Evolutionary conservation across 2,888 invertebrate species (phyloP).

Genomic region (Tenodera sinensis): DNA sequence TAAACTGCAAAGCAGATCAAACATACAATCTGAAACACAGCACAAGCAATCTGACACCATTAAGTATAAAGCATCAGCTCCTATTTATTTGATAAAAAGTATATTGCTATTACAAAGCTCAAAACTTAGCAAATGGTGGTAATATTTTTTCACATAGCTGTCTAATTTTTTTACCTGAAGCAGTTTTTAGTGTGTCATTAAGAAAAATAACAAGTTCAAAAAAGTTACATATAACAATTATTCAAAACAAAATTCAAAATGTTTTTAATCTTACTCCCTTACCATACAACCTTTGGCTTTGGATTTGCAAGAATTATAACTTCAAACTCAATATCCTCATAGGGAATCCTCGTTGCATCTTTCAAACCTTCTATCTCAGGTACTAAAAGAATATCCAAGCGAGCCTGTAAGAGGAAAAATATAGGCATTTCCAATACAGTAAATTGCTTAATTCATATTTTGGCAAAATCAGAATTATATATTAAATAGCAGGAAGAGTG

Average conservation of each 20-base stretch:
- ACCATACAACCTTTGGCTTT: conserved; percentile 83
- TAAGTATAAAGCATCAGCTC: too few relatives aligned
- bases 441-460: background rate
- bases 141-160: too few relatives aligned
- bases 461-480: too few relatives aligned
- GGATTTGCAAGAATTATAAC: conserved; percentile 87
- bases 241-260: background rate
- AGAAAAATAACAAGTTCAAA: background rate
- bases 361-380: conserved; percentile 76
- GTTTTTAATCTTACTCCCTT: conserved; percentile 25
- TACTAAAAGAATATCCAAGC: conserved; percentile 71
- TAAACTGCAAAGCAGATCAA: too few relatives aligned
- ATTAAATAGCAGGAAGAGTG: too few relatives aligned
- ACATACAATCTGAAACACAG: too few relatives aligned
- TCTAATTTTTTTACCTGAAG: background rate
- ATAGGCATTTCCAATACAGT: background rate
- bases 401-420: conserved; percentile 46
- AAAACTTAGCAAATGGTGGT: too few relatives aligned
- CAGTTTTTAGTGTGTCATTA: background rate
- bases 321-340: conserved; percentile 73
- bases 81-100: too few relatives aligned
- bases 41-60: too few relatives aligned
- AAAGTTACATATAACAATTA: background rate
- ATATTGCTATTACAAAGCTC: too few relatives aligned
- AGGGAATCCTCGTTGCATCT: conserved; percentile 70